Evolutionary conservation across 1,140 invertebrate genomes (phyloP), one percentile per base, ranked within the genome.

Genomic region (Archivesica marissinica): DNA sequence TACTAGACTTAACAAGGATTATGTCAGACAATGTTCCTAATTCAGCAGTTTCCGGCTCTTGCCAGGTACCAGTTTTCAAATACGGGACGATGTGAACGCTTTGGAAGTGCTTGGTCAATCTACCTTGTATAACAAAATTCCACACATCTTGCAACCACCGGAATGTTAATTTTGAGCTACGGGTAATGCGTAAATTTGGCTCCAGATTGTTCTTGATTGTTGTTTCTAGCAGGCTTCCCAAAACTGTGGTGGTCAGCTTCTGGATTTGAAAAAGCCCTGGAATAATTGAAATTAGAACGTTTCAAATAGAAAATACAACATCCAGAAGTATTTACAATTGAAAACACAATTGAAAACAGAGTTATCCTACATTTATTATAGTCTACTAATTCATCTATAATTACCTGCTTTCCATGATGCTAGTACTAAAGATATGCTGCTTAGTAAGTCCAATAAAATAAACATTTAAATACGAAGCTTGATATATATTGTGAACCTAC

Each of bases 81-180:
- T 25, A 9, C 2, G 75, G 75, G 15, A 78, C 39, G 7, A 78
- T 2, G 25, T 15, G 54, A 20, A 78, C 0, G 28, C 64, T 0
- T 11, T 11, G 2, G 52, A 74, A 74, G 0, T 9, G 23, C 25
- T 17, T 17, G 38, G 38, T 0, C 9, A 44, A 23, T 35, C 6
- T n/a, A 4, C 9, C n/a, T 25, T 54, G 15, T 3, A 54, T 3
- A 56, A 76, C 6, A 28, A 50, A n/a, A 56, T 76, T 9, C 74
- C 74, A 76, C 2, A 76, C 74, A 38, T 35, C 30, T 17, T 76
- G 28, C 6, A 76, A 20, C 74, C 74, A 76, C 6, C 28, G n/a
- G 7, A 11, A 6, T 54, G 50, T 76, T 33, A 64, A 64, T 3
- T 35, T 33, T 35, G 20, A 76, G 20, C 2, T 2, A 3, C 17